Evolutionary conservation across 2,113 vertebrate genomes (phyloP).

Genomic region (Promerops cafer): DNA sequence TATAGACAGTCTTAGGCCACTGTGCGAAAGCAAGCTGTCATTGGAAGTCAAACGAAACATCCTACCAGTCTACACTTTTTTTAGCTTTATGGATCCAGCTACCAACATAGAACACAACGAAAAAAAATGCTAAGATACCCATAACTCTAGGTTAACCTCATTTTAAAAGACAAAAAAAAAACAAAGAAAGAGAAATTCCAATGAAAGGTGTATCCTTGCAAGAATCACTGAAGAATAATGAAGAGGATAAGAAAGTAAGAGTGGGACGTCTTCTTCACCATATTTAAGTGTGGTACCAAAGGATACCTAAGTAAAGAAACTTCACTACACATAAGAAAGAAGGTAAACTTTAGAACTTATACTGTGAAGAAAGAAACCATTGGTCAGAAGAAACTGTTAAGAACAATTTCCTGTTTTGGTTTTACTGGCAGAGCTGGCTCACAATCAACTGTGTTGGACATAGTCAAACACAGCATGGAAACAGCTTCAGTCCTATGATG

Average conservation of each 20-base stretch:
- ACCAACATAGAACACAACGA: not conserved
- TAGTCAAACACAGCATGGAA: not conserved
- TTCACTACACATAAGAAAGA: not conserved
- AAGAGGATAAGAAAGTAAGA: not conserved
- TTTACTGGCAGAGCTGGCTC: not conserved
- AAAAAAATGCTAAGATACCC: not conserved
- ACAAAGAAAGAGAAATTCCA: not conserved
- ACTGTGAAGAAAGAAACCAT: not conserved
- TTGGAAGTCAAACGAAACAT: not conserved
- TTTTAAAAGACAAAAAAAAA: not conserved
- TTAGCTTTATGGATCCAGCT: not conserved
- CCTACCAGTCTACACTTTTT: not conserved
- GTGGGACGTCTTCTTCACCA: not conserved
- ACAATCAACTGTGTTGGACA: not conserved
- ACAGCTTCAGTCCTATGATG: not conserved
- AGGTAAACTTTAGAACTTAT: not conserved
- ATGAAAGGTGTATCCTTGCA: not conserved
- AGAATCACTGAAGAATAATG: not conserved
- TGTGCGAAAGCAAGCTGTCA: not conserved
- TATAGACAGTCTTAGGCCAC: not conserved
- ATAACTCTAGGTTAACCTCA: not conserved
- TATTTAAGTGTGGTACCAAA: not conserved
- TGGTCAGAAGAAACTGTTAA: not conserved
- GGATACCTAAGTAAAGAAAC: not conserved
- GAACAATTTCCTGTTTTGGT: not conserved